These are phyloP conservation scores for Tadarida brasiliensis DNA, from an alignment of 2,797 vertebrate genomes.

Conservation along the genomic window DNA sequence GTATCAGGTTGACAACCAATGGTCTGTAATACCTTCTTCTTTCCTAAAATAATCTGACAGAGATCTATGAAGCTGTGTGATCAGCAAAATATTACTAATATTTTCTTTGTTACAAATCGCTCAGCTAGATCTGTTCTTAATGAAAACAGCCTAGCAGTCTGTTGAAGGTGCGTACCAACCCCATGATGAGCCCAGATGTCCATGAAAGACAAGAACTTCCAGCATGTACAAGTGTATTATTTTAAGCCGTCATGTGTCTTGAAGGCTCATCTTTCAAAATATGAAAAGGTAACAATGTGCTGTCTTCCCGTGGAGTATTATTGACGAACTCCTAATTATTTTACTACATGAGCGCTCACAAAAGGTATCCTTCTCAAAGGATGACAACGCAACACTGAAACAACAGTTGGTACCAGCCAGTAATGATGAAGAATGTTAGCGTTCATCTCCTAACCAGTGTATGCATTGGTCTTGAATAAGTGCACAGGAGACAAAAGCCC, in stretches of 20 bases:
- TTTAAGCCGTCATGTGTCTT: conserved; percentile 5
- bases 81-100: conserved; percentile 47
- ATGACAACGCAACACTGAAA: conserved; percentile 75
- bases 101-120: conserved; percentile 54
- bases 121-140: conserved; percentile 42
- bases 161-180: background rate
- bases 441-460: conserved; percentile 41
- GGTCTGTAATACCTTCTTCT: background rate
- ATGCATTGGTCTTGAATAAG: conserved; percentile 40
- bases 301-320: background rate
- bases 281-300: background rate
- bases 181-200: background rate
- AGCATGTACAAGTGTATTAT: background rate
- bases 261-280: conserved; percentile 60
- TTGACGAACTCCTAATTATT: conserved; percentile 66
- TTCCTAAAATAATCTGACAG: conserved; percentile 8
- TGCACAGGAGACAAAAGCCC: conserved; percentile 68
- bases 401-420: background rate
- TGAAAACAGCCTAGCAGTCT: background rate
- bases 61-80: background rate
- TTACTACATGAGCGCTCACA: conserved; percentile 53
- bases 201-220: background rate
- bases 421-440: background rate
- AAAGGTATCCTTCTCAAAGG: conserved; percentile 44
- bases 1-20: background rate